These are phyloP conservation scores for Saccostrea glomerata DNA, from an alignment of 1,140 invertebrate genomes.

Conservation along the genomic window DNA sequence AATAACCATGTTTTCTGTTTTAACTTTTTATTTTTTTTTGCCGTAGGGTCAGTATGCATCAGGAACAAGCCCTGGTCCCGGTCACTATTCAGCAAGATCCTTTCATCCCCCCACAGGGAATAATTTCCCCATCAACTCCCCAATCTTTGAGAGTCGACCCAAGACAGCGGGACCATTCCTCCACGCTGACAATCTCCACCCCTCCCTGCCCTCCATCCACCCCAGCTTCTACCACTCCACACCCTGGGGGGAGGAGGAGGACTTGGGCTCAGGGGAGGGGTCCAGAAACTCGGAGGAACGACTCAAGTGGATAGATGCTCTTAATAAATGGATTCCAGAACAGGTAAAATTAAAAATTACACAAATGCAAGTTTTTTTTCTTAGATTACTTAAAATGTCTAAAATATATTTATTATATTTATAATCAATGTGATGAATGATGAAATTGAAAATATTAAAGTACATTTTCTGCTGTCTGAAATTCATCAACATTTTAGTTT, in stretches of 20 bases:
- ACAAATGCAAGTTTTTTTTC: background rate
- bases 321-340: slow-evolving; percentile 60
- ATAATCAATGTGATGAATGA: background rate
- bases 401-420: background rate
- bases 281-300: background rate
- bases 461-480: too few species aligned
- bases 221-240: background rate
- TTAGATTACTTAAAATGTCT: background rate
- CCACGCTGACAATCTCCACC: background rate
- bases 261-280: slow-evolving; percentile 1
- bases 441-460: too few species aligned
- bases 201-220: slow-evolving; percentile 11
- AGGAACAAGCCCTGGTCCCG: slow-evolving; percentile 7
- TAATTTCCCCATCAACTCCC: background rate
- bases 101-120: background rate
- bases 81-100: slow-evolving; percentile 16
- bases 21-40: too few species aligned
- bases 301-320: slow-evolving; percentile 58
- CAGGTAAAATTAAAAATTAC: background rate
- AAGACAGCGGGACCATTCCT: slow-evolving; percentile 1
- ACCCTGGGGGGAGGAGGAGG: background rate
- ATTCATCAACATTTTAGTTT: background rate
- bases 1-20: too few species aligned
- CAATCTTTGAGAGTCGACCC: slow-evolving; percentile 23
- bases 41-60: slow-evolving; percentile 25